Base-by-base conservation (phyloP, 1,140 invertebrate species). In the Leptinotarsa texana region DNA sequence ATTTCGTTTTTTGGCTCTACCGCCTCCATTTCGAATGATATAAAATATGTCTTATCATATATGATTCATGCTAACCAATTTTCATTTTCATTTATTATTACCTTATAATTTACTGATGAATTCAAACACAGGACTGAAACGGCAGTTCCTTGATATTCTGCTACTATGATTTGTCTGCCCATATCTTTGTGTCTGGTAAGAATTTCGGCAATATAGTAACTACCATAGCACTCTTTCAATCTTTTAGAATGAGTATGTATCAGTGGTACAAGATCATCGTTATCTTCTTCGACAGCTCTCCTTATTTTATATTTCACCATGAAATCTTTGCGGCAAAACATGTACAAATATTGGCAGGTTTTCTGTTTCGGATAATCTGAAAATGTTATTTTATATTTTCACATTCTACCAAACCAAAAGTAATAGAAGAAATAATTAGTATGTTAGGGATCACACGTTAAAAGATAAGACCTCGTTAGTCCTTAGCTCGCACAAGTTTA, bases 121-220 rank as follows among this genome's bases (percentile, higher is more conserved):
- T 89, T 91, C 3, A 93, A 85, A 76, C 88, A 89, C 87, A 93
- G 89, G 4, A 93, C 87, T 1, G 89, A 89, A 0, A 88, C 87
- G 1, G 89, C 87, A 17, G 85, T 74, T 51, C 86, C 87, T 78
- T 84, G 87, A 81, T 87, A 88, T 85, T 87, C 86, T 3, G 85
- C 84, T 5, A 87, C 84, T 47, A 88, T 83, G n/a, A 87, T 63
- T 24, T 82, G 82, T 17, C 85, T 76, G 17, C 69, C 78, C 24
- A 73, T 76, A 48, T 83, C 80, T 8, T 82, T 80, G 70, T 85
- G 77, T 15, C 81, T 80, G 0, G 90, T 88, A 78, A 92, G 88
- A 21, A 93, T 84, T 83, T 93, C 92, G 73, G 91, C 91, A 33
- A 93, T 84, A 81, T 92, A 93, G 84, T 88, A 93, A 13, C 92